Conservation (phyloP, 1,140 invertebrate species). For the Mycetomoellerius zeteki region DNA sequence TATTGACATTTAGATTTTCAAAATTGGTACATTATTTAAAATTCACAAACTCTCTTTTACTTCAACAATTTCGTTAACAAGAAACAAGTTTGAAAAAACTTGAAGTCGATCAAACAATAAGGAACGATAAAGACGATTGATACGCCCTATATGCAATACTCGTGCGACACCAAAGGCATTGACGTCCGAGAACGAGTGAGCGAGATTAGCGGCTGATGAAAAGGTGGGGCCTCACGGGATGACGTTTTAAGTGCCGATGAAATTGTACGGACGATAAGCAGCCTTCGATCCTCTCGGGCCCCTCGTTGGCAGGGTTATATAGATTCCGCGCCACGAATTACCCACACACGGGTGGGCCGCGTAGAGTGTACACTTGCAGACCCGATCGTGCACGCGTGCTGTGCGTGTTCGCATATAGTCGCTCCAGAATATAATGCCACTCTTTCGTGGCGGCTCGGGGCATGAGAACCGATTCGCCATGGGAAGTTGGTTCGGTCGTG, state of each 20-base stretch:
- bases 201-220: constrained; percentile 80
- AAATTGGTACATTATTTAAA: background rate
- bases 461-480: constrained; percentile 77
- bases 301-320: constrained; percentile 45
- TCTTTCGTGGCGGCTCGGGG: constrained; percentile 62
- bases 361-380: constrained; percentile 5
- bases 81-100: background rate
- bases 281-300: constrained; percentile 59
- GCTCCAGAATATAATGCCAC: constrained; percentile 79
- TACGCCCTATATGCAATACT: constrained; percentile 3
- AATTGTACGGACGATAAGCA: constrained; percentile 79
- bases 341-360: constrained; percentile 49
- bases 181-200: constrained; percentile 19
- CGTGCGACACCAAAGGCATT: constrained; percentile 55
- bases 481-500: constrained; percentile 72
- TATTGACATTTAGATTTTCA: background rate
- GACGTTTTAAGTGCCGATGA: constrained; percentile 82
- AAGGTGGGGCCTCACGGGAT: constrained; percentile 76
- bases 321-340: constrained; percentile 56
- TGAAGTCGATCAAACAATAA: background rate
- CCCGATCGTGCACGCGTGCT: constrained; percentile 54
- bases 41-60: background rate
- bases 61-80: background rate
- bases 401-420: constrained; percentile 67
- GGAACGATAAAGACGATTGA: background rate